Evolutionary conservation across 2,113 vertebrate genomes (phyloP), one percentile per base, ranked within the genome.

Genomic region (Neoarius graeffei): DNA sequence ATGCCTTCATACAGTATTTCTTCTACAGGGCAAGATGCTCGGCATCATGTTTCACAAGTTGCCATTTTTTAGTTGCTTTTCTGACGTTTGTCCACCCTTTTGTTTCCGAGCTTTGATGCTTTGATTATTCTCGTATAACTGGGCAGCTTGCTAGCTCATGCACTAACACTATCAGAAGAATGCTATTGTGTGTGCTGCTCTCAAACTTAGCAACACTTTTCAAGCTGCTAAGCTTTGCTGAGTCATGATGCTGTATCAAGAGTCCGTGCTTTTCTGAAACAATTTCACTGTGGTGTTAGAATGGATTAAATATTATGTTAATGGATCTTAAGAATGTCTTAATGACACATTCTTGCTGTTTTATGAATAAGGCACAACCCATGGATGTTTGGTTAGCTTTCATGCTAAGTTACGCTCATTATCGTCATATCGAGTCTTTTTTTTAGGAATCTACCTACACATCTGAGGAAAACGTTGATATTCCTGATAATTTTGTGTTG

Each of bases 1-100:
- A 91, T 88, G 83, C 90, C 73, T 91, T 90, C 84, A 92, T 93
- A n/a, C n/a, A n/a, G n/a, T n/a, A 89, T 90, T 91, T 89, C 84
- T 92, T 91, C 91, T 92, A 81, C 80, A 91, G 92, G 92, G 86
- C 91, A 93, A 89, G 84, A 89, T 81, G 77, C 30, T 90, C 92
- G 81, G 67, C 85, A 69, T 92, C 84, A 62, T 88, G 88, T 77
- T 77, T 50, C 20, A 5, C 48, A 76, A 50, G 11, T 20, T 25
- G 20, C 48, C 20, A 1, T 50, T 74, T 5, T 86, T 73, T 88
- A 35, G 35, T 20, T 2, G 77, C 25, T 59, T 59, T 59, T 9
- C 79, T 60, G 9, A 62, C 76, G 14, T 80, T 80, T 30, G n/a
- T 20, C 54, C 2, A 5, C 30, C 11, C 7, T 82, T 42, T 82